These are phyloP conservation scores for Lasioglossum zephyrum DNA, from an alignment of 2,888 invertebrate species.

Conservation along the genomic window DNA sequence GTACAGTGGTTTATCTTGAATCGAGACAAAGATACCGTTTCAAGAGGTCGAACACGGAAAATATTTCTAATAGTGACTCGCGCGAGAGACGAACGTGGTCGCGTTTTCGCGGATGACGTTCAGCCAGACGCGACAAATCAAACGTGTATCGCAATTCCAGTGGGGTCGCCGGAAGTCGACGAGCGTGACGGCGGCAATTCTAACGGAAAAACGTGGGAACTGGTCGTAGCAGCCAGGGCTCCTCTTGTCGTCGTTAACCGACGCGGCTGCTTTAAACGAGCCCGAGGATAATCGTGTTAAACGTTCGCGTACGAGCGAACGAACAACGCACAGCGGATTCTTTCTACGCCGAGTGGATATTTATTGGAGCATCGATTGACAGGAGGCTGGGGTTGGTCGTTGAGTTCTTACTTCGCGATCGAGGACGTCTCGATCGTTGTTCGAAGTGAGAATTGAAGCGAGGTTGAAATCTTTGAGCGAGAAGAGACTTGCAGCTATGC, in stretches of 20 bases:
- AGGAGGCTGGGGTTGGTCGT: neutral
- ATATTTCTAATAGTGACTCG: neutral
- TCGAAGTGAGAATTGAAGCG: neutral
- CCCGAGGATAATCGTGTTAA: conserved; percentile 47
- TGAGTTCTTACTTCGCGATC: neutral
- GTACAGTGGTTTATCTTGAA: neutral
- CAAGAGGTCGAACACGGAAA: no score
- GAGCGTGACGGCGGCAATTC: conserved; percentile 79
- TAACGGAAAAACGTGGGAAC: conserved; percentile 85
- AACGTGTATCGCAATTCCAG: conserved; percentile 81
- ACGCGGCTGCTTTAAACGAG: conserved; percentile 17
- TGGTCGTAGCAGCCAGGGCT: conserved; percentile 17
- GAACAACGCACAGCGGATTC: neutral
- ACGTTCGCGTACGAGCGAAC: conserved; percentile 13
- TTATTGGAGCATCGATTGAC: neutral
- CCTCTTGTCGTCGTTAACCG: conserved; percentile 52
- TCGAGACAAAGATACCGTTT: neutral
- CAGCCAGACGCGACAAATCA: conserved; percentile 58
- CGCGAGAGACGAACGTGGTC: neutral
- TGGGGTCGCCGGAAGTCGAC: conserved; percentile 82
- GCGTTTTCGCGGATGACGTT: conserved; percentile 27
- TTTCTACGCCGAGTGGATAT: neutral
- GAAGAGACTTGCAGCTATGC: neutral
- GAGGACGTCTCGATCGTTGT: neutral
- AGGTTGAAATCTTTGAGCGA: neutral